These are phyloP conservation scores for Aporophyla lueneburgensis DNA, from an alignment of 2,888 invertebrate species.

Conservation along the genomic window DNA sequence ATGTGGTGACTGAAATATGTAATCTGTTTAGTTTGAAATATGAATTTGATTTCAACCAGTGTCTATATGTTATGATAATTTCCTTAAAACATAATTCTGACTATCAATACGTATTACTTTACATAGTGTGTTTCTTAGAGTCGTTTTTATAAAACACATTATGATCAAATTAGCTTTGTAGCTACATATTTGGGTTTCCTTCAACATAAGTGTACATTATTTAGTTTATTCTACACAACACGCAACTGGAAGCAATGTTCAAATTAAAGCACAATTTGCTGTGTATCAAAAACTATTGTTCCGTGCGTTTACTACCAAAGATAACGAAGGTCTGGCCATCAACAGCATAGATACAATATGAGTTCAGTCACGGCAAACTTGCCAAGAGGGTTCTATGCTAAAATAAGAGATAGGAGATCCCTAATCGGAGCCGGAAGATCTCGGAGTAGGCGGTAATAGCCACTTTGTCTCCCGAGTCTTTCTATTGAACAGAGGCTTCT, in stretches of 20 bases:
- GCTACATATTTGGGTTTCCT: conserved; percentile 13
- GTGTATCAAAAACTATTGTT: neutral
- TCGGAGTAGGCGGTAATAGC: neutral
- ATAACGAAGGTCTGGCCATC: neutral
- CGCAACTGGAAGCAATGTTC: conserved; percentile 12
- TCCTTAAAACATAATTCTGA: neutral
- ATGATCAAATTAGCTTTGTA: conserved; percentile 35
- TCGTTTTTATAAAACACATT: conserved; percentile 30
- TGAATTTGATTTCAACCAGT: neutral
- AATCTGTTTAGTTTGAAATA: neutral
- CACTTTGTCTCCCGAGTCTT: conserved; percentile 13
- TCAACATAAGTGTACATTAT: neutral
- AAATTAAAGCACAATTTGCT: conserved; percentile 10
- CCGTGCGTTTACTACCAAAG: neutral
- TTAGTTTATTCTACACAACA: conserved; percentile 16
- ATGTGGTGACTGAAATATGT: neutral
- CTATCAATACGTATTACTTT: neutral
- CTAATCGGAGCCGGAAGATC: conserved; percentile 6
- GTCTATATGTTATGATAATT: neutral
- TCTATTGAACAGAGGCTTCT: neutral
- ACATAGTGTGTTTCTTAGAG: too few relatives aligned
- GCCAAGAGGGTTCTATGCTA: conserved; percentile 8
- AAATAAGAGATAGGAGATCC: conserved; percentile 2
- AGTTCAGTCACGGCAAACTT: neutral
- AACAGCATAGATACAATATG: neutral